Percentiles rank a stretch among this genome's conserved stretches.
Evolutionary conservation across 2,888 invertebrate genomes (phyloP).

Genomic region (Orthonevra nobilis): DNA sequence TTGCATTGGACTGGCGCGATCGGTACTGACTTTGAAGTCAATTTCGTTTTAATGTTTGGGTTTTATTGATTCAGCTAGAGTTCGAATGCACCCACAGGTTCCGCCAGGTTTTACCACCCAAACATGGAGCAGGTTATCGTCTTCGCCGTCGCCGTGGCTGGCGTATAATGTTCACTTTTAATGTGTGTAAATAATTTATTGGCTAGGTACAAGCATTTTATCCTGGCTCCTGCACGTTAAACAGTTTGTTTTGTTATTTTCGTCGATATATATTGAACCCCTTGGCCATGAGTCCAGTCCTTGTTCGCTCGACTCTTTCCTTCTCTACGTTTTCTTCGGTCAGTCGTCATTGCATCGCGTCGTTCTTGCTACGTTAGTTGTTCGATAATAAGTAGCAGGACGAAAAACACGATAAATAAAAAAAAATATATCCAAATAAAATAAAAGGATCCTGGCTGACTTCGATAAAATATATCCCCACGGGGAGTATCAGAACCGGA

Average conservation of each 20-base stretch:
- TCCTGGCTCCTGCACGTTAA: constrained; percentile 55
- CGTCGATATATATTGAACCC: constrained; percentile 17
- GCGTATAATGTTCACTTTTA: constrained; percentile 61
- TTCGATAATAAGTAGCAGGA: constrained; percentile 44
- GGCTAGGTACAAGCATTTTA: constrained; percentile 51
- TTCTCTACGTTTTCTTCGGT: constrained; percentile 18
- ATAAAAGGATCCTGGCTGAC: constrained; percentile 15
- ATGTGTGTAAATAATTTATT: constrained; percentile 69
- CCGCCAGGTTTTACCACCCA: background rate
- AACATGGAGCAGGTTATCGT: background rate
- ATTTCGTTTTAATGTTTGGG: constrained; percentile 52
- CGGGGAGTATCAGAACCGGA: constrained; percentile 43
- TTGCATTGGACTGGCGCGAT: too few species aligned
- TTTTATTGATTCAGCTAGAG: constrained; percentile 55
- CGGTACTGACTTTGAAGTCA: constrained; percentile 33
- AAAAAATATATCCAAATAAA: background rate
- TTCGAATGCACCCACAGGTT: background rate
- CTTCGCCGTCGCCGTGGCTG: constrained; percentile 44
- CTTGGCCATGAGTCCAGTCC: background rate
- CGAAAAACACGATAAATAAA: background rate
- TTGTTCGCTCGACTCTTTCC: constrained; percentile 7
- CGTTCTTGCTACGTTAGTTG: constrained; percentile 35
- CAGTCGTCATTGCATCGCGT: constrained; percentile 23
- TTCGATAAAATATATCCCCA: constrained; percentile 57
- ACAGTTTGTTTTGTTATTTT: constrained; percentile 31